phyloP scores from a whole-genome alignment of 2,888 invertebrate species.

The Deilephila elpenor region DNA sequence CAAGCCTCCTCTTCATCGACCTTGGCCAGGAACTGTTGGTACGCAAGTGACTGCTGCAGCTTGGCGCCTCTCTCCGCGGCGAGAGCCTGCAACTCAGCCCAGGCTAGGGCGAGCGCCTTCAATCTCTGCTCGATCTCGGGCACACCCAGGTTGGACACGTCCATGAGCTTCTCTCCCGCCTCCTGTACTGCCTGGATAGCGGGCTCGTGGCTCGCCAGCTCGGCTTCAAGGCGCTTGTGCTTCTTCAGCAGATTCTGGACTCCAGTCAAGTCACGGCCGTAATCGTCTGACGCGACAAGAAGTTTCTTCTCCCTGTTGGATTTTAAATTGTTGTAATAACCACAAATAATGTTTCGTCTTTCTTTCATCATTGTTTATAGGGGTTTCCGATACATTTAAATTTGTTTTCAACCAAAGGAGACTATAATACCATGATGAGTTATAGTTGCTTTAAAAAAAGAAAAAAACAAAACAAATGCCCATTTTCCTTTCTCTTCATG shows the following conservation, averaged over 20 bases:
- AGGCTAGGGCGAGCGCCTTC: constrained; percentile 93
- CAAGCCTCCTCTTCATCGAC: constrained; percentile 99
- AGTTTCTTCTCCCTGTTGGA: constrained; percentile 95
- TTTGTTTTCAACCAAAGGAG: too few species aligned
- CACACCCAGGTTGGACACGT: constrained; percentile 95
- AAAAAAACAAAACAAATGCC: too few species aligned
- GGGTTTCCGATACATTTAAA: too few species aligned
- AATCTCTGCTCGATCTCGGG: constrained; percentile 95
- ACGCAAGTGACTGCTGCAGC: constrained; percentile 97
- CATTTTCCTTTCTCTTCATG: too few species aligned
- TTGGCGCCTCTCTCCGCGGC: constrained; percentile 96
- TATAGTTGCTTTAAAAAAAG: too few species aligned
- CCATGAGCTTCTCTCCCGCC: constrained; percentile 96
- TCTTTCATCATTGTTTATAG: too few species aligned
- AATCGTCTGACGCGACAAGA: constrained; percentile 98
- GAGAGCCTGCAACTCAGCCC: constrained; percentile 96
- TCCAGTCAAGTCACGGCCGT: constrained; percentile 98
- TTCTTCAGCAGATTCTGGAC: constrained; percentile 99
- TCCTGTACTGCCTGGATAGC: constrained; percentile 93
- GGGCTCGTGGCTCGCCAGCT: constrained; percentile 98
- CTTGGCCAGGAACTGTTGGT: constrained; percentile 98
- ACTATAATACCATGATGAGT: too few species aligned
- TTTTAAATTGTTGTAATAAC: too few species aligned
- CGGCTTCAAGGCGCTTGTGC: constrained; percentile 99
- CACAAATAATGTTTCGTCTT: too few species aligned